Conservation (phyloP, 2,797 vertebrate genomes). For the Gambelia wislizenii region DNA sequence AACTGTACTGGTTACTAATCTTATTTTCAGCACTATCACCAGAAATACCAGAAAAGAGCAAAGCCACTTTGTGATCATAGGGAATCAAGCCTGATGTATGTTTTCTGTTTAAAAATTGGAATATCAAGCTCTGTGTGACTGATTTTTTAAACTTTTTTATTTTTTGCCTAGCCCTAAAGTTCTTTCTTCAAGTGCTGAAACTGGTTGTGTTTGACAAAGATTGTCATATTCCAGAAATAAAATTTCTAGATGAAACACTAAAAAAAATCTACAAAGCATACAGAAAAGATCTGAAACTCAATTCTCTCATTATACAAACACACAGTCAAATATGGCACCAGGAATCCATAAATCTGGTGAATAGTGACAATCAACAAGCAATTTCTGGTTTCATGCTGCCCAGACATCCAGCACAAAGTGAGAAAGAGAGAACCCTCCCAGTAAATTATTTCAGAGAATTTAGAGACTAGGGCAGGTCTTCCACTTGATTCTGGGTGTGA, state of each 20-base stretch:
- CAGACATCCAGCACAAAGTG: background rate
- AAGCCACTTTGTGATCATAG: background rate
- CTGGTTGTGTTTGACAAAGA: conserved; percentile 12
- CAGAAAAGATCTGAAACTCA: background rate
- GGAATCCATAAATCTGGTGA: background rate
- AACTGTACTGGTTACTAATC: background rate
- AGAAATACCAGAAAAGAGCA: background rate
- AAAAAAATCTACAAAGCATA: too few species aligned
- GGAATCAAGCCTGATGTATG: background rate
- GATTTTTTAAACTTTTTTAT: background rate
- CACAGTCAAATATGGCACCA: background rate
- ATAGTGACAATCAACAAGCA: background rate
- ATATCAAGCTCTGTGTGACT: background rate
- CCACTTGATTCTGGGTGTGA: background rate
- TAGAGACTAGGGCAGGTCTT: background rate
- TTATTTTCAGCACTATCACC: background rate
- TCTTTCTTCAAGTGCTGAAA: conserved; percentile 14
- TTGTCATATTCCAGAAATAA: background rate
- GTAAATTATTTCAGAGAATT: background rate
- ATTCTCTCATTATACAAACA: background rate
- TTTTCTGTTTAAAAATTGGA: background rate
- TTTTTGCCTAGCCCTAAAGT: background rate
- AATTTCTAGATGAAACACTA: too few species aligned
- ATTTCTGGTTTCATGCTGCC: background rate
- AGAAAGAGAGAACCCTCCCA: background rate